Evolutionary conservation across 30 jellyfish, hydroid and myxozoan species (phyloP).

Genomic region (Mastigias papua): DNA sequence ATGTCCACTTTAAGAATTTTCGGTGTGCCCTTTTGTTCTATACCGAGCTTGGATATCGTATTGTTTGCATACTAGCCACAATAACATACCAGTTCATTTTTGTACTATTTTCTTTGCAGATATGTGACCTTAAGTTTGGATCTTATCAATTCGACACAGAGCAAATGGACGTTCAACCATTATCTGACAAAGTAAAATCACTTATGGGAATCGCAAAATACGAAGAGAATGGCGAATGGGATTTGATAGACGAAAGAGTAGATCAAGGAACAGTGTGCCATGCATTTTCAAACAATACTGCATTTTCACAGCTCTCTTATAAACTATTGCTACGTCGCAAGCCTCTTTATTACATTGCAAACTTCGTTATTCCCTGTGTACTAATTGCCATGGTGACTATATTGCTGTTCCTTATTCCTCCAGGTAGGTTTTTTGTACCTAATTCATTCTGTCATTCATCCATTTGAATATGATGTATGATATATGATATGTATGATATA

Average conservation of each 20-base stretch:
- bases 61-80: too few relatives aligned
- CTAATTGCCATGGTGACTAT: slow-evolving; percentile 79
- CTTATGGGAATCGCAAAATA: slow-evolving; percentile 6
- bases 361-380: slow-evolving; percentile 73
- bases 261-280: slow-evolving; percentile 55
- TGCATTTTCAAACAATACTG: slow-evolving; percentile 67
- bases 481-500: too few relatives aligned
- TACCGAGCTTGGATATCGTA: too few relatives aligned
- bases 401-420: slow-evolving; percentile 83
- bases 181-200: slow-evolving; percentile 21
- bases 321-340: slow-evolving; percentile 66
- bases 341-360: slow-evolving; percentile 75
- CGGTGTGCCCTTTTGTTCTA: too few relatives aligned
- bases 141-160: slow-evolving; percentile 72
- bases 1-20: too few relatives aligned
- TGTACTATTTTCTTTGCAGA: slow-evolving; percentile 1
- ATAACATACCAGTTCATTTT: neutral
- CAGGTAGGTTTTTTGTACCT: slow-evolving; percentile 56
- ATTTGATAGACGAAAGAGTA: slow-evolving; percentile 38
- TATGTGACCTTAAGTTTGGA: slow-evolving; percentile 75
- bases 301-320: slow-evolving; percentile 65
- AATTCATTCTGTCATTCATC: neutral
- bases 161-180: slow-evolving; percentile 69
- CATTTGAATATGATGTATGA: too few relatives aligned
- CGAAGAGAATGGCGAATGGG: slow-evolving; percentile 79